Evolutionary conservation across 2,113 vertebrate species (phyloP).

Genomic region (Ceuthmochares aereus): DNA sequence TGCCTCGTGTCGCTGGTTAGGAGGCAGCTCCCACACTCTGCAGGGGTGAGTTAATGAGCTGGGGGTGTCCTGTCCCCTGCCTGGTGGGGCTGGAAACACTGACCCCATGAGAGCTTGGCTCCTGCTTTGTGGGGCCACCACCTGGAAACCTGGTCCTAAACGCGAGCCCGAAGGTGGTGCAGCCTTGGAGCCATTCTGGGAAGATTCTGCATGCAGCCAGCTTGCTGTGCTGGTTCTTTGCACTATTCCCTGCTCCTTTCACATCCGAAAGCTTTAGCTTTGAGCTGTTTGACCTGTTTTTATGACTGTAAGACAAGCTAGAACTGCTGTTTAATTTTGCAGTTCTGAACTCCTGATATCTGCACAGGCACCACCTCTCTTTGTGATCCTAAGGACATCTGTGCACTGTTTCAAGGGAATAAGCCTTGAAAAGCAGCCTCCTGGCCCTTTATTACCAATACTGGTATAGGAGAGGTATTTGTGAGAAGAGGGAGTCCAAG

Average conservation of each 20-base stretch:
- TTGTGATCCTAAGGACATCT: accelerated
- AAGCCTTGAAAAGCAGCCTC: neutral
- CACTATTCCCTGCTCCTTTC: neutral
- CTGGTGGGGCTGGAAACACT: no score
- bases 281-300: accelerated
- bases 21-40: neutral
- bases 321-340: neutral
- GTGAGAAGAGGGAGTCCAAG: neutral
- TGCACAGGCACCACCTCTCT: accelerated
- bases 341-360: neutral
- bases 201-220: accelerated
- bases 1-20: no score
- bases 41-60: accelerated
- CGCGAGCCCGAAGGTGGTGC: accelerated
- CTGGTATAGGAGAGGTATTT: neutral
- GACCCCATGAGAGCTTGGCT: no score
- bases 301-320: no score
- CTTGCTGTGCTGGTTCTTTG: accelerated
- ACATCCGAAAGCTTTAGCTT: neutral
- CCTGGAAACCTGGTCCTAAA: no score
- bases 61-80: neutral
- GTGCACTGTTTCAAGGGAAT: accelerated
- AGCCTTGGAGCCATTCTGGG: accelerated
- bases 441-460: accelerated
- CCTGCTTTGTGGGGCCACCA: accelerated